A percentile compares a stretch with the other conserved stretches of the same genome.
Conservation (phyloP, 2,113 vertebrate genomes). For the Tetrax tetrax region DNA sequence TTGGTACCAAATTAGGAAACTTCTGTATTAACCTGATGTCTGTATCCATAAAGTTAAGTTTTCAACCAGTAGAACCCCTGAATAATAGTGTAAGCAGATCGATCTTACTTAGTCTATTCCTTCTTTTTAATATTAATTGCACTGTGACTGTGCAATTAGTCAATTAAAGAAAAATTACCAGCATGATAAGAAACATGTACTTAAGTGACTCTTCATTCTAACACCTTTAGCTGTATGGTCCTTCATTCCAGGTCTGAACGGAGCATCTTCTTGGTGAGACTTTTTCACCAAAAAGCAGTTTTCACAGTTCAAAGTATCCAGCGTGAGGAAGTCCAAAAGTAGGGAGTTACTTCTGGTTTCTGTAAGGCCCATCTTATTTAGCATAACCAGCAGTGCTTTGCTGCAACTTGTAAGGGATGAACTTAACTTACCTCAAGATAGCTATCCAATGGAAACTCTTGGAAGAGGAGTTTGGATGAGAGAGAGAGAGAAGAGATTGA, state of each 20-base stretch:
- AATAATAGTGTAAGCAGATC: neutral
- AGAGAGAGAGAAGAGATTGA: neutral
- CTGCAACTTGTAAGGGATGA: neutral
- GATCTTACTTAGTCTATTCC: neutral
- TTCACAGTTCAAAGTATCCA: neutral
- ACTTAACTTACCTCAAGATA: neutral
- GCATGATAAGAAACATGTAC: neutral
- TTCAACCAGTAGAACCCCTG: neutral
- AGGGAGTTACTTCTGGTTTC: neutral
- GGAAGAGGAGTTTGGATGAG: neutral
- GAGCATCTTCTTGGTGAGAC: accelerated
- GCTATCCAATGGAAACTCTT: neutral
- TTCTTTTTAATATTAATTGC: neutral
- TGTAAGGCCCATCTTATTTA: neutral
- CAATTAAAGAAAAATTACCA: neutral
- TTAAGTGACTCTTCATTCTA: neutral
- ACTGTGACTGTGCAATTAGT: neutral
- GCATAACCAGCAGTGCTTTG: neutral
- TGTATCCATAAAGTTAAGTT: neutral
- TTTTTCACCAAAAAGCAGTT: neutral
- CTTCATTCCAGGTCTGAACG: neutral
- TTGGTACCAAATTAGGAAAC: neutral
- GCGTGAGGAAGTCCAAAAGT: neutral
- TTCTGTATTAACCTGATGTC: neutral
- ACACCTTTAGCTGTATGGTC: neutral